These are phyloP conservation scores for Cerceris rybyensis DNA, from an alignment of 2,888 invertebrate genomes.

Conservation along the genomic window DNA sequence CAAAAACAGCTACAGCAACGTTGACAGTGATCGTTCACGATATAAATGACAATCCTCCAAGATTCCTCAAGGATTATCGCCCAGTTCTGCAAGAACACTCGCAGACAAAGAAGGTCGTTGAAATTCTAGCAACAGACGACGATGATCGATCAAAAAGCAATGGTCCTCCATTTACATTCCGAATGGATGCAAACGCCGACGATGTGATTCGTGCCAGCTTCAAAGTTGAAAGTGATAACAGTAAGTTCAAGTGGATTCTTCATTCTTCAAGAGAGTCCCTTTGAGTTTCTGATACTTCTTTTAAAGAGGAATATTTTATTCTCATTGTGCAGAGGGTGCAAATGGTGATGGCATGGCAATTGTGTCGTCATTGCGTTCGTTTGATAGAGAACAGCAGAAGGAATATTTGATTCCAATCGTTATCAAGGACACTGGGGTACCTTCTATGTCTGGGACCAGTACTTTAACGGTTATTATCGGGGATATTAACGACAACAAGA, in stretches of 20 bases:
- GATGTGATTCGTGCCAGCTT: slow-evolving; percentile 97
- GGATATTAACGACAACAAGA: slow-evolving; percentile 99
- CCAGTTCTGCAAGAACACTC: slow-evolving; percentile 97
- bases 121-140: slow-evolving; percentile 96
- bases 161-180: slow-evolving; percentile 97
- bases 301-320: slow-evolving; percentile 14
- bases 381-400: slow-evolving; percentile 97
- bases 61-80: slow-evolving; percentile 95
- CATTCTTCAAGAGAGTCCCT: not conserved
- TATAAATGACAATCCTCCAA: slow-evolving; percentile 97
- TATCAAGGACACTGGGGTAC: slow-evolving; percentile 97
- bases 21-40: slow-evolving; percentile 97
- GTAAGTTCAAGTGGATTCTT: slow-evolving; percentile 83
- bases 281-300: slow-evolving; percentile 6
- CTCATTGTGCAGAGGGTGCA: slow-evolving; percentile 89
- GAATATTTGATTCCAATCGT: slow-evolving; percentile 98
- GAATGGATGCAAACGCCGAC: slow-evolving; percentile 96
- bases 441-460: slow-evolving; percentile 98
- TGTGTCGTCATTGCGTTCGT: slow-evolving; percentile 95
- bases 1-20: slow-evolving; percentile 96
- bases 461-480: slow-evolving; percentile 98
- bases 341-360: slow-evolving; percentile 99
- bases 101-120: slow-evolving; percentile 94
- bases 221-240: slow-evolving; percentile 98
- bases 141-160: slow-evolving; percentile 97